These are phyloP conservation scores for Brotula barbata DNA, from an alignment of 2,797 vertebrate species.

Conservation along the genomic window DNA sequence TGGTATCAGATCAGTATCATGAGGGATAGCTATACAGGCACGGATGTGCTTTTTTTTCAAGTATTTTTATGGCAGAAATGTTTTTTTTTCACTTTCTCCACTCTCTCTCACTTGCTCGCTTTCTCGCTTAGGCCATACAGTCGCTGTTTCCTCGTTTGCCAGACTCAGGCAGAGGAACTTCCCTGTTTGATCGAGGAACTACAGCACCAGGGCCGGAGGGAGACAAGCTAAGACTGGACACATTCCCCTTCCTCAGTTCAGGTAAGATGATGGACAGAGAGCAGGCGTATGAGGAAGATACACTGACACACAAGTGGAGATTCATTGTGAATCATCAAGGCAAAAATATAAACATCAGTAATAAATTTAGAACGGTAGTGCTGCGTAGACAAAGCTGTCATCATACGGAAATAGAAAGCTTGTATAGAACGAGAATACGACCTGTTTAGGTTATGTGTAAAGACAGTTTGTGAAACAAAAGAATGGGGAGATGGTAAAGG, in stretches of 20 bases:
- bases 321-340: slow-evolving; percentile 8
- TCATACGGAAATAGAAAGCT: slow-evolving; percentile 14
- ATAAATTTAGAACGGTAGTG: slow-evolving; percentile 3
- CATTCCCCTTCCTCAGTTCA: slow-evolving; percentile 87
- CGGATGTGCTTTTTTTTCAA: slow-evolving; percentile 13
- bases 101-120: slow-evolving; percentile 21
- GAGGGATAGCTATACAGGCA: slow-evolving; percentile 23
- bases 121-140: slow-evolving; percentile 83
- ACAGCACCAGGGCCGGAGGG: slow-evolving; percentile 79
- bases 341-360: slow-evolving; percentile 24
- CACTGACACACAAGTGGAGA: slow-evolving; percentile 3
- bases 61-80: slow-evolving; percentile 4
- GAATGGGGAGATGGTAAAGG: slow-evolving; percentile 31
- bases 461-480: slow-evolving; percentile 27
- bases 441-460: not conserved
- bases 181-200: slow-evolving; percentile 82
- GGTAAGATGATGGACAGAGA: slow-evolving; percentile 73
- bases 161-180: slow-evolving; percentile 78
- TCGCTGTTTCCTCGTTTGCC: slow-evolving; percentile 89
- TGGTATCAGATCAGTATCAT: too few species aligned
- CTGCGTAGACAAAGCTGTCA: slow-evolving; percentile 11
- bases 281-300: not conserved
- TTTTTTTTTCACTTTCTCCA: slow-evolving; percentile 8
- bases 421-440: not conserved
- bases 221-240: slow-evolving; percentile 88